Percentiles rank a stretch among this genome's conserved stretches.
Evolutionary conservation across 2,888 invertebrate species (phyloP).

Genomic region (Diadegma fenestrale): DNA sequence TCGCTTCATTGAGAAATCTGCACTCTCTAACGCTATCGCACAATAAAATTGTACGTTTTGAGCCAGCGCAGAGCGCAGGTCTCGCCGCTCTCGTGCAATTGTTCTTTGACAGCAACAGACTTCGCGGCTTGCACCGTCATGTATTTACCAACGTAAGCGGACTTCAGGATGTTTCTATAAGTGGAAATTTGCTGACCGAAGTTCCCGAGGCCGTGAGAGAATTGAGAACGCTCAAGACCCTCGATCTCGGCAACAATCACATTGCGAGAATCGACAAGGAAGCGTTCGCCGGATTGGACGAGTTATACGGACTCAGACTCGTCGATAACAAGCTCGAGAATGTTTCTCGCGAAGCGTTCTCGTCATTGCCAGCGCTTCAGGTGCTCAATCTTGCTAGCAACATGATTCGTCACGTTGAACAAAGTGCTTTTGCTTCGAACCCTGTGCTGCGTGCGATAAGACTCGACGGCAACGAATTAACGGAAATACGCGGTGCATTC

Average conservation of each 20-base stretch:
- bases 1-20: constrained; percentile 91
- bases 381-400: constrained; percentile 93
- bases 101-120: constrained; percentile 91
- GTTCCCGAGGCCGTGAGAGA: constrained; percentile 90
- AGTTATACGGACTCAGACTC: constrained; percentile 91
- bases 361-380: constrained; percentile 89
- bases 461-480: constrained; percentile 91
- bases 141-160: constrained; percentile 92
- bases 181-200: constrained; percentile 90
- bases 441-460: constrained; percentile 91
- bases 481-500: constrained; percentile 92
- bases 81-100: constrained; percentile 91
- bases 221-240: constrained; percentile 89
- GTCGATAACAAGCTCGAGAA: constrained; percentile 93
- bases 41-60: constrained; percentile 90
- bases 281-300: constrained; percentile 91
- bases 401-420: constrained; percentile 91
- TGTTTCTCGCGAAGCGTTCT: constrained; percentile 91
- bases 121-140: constrained; percentile 89
- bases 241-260: constrained; percentile 93
- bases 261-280: constrained; percentile 90
- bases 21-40: constrained; percentile 91
- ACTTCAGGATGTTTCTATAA: constrained; percentile 91
- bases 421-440: constrained; percentile 91
- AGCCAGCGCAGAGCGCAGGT: constrained; percentile 90